A percentile compares a stretch with the other conserved stretches of the same genome.
These are phyloP conservation scores for Macrosteles quadrilineatus DNA, from an alignment of 1,140 invertebrate species.

Conservation along the genomic window DNA sequence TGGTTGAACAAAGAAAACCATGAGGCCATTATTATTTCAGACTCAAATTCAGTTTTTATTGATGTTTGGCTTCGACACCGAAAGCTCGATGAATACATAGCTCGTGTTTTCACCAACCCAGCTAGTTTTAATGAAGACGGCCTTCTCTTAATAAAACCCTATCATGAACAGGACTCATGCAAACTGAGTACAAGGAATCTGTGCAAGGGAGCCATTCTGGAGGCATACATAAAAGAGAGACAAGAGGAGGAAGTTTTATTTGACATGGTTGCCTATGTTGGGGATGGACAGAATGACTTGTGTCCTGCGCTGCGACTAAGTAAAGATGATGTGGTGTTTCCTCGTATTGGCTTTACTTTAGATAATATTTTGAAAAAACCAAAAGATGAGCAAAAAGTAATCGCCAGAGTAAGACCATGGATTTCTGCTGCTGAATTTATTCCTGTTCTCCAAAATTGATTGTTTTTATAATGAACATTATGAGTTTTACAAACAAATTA, in stretches of 20 bases:
- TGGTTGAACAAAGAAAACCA: constrained; percentile 55
- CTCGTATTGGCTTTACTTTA: constrained; percentile 59
- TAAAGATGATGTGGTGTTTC: constrained; percentile 66
- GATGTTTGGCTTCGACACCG: constrained; percentile 61
- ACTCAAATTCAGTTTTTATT: constrained; percentile 78
- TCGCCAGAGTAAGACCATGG: constrained; percentile 55
- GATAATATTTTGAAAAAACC: constrained; percentile 46
- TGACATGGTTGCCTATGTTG: constrained; percentile 65
- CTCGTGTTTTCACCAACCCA: constrained; percentile 74
- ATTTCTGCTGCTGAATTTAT: constrained; percentile 54
- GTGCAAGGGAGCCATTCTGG: constrained; percentile 74
- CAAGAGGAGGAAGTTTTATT: constrained; percentile 56
- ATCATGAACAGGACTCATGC: constrained; percentile 71
- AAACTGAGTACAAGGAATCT: constrained; percentile 70
- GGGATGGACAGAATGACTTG: constrained; percentile 78
- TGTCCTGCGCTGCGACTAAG: constrained; percentile 69
- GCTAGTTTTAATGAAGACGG: constrained; percentile 64
- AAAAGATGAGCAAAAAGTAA: constrained; percentile 38
- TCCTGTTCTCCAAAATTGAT: not conserved
- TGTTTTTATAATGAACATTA: too few species aligned
- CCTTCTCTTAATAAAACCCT: constrained; percentile 62
- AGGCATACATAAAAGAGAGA: constrained; percentile 60
- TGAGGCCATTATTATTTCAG: constrained; percentile 79
- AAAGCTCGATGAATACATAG: constrained; percentile 57
- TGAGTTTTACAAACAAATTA: too few species aligned